Evolutionary conservation across 2,797 vertebrate species (phyloP).

Genomic region (Martes flavigula): DNA sequence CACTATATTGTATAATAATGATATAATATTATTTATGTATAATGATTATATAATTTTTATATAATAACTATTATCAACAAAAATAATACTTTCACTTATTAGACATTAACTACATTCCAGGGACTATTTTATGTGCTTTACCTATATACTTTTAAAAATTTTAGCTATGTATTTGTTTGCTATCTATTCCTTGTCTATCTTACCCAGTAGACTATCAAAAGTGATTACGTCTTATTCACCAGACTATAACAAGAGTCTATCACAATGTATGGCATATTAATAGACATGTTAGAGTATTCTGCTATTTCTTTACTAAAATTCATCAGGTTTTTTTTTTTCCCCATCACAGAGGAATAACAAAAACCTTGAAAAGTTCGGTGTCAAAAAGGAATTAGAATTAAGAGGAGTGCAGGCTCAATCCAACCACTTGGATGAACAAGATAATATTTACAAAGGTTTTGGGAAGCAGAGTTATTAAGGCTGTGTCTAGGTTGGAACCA

Average conservation of each 20-base stretch:
- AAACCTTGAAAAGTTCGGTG: background rate
- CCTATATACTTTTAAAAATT: background rate
- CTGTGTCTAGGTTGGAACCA: background rate
- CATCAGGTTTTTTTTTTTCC: background rate
- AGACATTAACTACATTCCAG: background rate
- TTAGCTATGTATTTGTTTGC: background rate
- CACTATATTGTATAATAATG: background rate
- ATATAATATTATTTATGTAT: background rate
- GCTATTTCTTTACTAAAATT: background rate
- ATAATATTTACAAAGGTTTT: background rate
- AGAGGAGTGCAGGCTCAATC: background rate
- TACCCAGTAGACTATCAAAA: background rate
- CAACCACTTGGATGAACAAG: background rate
- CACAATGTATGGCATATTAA: background rate
- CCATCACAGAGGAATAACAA: background rate
- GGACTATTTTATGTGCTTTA: background rate
- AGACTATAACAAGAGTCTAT: background rate
- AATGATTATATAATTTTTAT: background rate
- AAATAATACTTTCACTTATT: background rate
- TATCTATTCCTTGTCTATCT: background rate
- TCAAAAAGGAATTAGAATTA: background rate
- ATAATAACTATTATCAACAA: background rate
- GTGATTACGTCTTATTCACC: background rate
- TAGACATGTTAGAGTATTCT: background rate
- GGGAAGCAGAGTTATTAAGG: background rate